phyloP scores from a whole-genome alignment of 2,113 vertebrate species.

The Sporophila hypoxantha region DNA sequence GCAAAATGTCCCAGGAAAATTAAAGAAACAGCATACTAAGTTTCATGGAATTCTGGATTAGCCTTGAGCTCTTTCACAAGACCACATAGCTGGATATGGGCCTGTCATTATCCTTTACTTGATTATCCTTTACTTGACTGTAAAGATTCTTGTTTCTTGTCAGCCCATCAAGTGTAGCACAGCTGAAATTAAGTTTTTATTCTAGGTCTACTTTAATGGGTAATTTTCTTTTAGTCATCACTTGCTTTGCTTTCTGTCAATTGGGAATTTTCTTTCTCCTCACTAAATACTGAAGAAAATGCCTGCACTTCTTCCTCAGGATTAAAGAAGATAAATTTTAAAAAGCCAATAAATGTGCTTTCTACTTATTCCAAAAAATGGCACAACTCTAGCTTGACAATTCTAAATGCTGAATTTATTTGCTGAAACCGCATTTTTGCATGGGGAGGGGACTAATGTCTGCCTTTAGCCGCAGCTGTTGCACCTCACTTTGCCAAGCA shows the following conservation, averaged over 20 bases:
- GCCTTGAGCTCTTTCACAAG: neutral
- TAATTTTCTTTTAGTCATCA: neutral
- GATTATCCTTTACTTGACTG: neutral
- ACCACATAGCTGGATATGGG: neutral
- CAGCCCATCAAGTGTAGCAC: neutral
- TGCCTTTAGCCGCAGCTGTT: neutral
- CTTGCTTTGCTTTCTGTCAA: neutral
- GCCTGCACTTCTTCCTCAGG: neutral
- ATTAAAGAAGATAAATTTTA: neutral
- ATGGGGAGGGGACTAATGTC: neutral
- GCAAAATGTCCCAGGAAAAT: neutral
- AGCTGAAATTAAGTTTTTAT: neutral
- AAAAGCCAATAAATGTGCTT: neutral
- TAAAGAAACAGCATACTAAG: neutral
- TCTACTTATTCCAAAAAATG: neutral
- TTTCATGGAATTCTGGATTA: neutral
- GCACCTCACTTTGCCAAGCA: neutral
- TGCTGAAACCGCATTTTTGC: neutral
- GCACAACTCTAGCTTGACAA: neutral
- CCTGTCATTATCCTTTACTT: too few species aligned
- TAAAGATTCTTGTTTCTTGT: neutral
- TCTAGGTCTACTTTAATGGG: neutral
- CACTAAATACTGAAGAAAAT: neutral
- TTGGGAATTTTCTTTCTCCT: neutral
- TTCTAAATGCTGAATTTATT: neutral